Percentiles rank a stretch among this genome's conserved stretches.
Evolutionary conservation across 2,797 vertebrate genomes (phyloP).

Genomic region (Eptatretus atami): DNA sequence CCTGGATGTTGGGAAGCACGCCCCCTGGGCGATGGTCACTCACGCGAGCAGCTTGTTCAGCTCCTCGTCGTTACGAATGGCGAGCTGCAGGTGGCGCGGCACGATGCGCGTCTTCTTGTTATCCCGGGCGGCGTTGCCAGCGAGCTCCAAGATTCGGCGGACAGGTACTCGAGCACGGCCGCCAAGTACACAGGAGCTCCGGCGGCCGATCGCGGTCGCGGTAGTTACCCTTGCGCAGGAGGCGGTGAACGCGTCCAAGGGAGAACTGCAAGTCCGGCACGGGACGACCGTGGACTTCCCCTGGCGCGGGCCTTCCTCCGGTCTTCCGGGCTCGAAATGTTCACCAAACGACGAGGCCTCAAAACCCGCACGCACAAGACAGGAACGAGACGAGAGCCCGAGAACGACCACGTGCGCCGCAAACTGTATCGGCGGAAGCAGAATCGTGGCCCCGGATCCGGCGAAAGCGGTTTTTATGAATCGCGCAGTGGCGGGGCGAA

Average conservation of each 20-base stretch:
- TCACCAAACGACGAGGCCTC: no score
- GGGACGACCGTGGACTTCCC: conserved; percentile 13
- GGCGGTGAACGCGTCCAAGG: conserved; percentile 16
- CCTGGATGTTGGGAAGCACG: conserved; percentile 57
- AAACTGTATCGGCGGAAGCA: no score
- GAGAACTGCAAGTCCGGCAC: conserved; percentile 19
- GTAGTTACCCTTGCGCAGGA: conserved; percentile 24
- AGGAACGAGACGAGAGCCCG: no score
- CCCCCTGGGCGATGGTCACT: conserved; percentile 68
- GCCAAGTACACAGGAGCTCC: conserved; percentile 20
- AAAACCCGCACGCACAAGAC: no score
- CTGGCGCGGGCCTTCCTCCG: conserved; percentile 18
- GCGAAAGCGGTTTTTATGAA: no score
- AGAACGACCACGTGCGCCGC: no score
- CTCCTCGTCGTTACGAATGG: conserved; percentile 70
- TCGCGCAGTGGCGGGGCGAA: no score
- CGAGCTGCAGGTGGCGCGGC: conserved; percentile 44
- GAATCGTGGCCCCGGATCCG: no score
- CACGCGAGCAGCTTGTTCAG: conserved; percentile 53
- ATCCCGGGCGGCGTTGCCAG: conserved; percentile 55
- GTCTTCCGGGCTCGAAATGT: neutral
- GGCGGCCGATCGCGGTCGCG: conserved; percentile 17
- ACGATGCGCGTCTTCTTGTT: conserved; percentile 64
- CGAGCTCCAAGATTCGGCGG: conserved; percentile 50
- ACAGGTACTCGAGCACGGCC: conserved; percentile 22